These are phyloP conservation scores for Trichopoda pennipes DNA, from an alignment of 2,888 invertebrate genomes.

Conservation along the genomic window DNA sequence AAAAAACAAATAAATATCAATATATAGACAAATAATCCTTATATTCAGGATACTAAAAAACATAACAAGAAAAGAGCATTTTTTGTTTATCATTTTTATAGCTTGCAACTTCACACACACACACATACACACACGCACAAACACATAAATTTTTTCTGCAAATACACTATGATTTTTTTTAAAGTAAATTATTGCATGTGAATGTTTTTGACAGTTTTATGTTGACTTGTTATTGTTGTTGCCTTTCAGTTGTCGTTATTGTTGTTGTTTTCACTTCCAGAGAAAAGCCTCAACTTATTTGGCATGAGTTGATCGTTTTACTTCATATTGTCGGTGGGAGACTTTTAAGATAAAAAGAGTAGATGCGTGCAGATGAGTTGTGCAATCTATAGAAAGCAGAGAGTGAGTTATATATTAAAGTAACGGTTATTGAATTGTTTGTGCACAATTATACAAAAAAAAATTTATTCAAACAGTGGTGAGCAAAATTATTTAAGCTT, in stretches of 20 bases:
- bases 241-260: slow-evolving; percentile 22
- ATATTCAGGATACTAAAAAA: slow-evolving; percentile 50
- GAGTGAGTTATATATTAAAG: slow-evolving; percentile 50
- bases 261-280: slow-evolving; percentile 10
- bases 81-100: slow-evolving; percentile 57
- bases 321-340: slow-evolving; percentile 35
- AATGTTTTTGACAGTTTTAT: slow-evolving; percentile 69
- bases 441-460: slow-evolving; percentile 52
- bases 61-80: slow-evolving; percentile 30
- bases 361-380: neutral
- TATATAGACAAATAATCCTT: slow-evolving; percentile 65
- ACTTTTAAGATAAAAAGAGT: slow-evolving; percentile 6
- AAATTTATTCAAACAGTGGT: slow-evolving; percentile 2
- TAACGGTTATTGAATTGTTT: slow-evolving; percentile 66
- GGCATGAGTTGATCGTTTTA: slow-evolving; percentile 51
- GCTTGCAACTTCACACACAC: slow-evolving; percentile 16
- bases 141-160: neutral
- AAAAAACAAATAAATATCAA: slow-evolving; percentile 54
- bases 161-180: slow-evolving; percentile 44
- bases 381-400: neutral
- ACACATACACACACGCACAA: slow-evolving; percentile 7
- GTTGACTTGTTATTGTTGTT: slow-evolving; percentile 57
- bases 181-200: slow-evolving; percentile 66
- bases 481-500: neutral
- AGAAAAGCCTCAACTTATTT: slow-evolving; percentile 44